Evolutionary conservation across 92 coral and sea anemone genomes (phyloP).

Genomic region (Porites divaricata): DNA sequence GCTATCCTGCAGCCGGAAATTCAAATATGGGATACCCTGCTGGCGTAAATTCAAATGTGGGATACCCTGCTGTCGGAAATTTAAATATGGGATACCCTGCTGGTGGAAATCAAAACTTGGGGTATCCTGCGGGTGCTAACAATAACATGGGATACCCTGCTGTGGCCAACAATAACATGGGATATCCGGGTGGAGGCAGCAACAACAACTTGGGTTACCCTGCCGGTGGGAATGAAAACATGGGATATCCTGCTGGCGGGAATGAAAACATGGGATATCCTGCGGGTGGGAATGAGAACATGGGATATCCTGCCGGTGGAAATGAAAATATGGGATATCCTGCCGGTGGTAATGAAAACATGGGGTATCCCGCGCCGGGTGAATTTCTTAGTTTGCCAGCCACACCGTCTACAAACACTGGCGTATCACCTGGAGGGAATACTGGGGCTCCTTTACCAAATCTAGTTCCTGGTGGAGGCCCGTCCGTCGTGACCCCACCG

Average conservation of each 20-base stretch:
- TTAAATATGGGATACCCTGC: slow-evolving; percentile 11
- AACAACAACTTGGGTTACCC: slow-evolving; percentile 1
- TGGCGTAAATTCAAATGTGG: not conserved
- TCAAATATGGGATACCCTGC: slow-evolving; percentile 12
- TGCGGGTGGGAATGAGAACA: not conserved
- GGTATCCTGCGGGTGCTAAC: slow-evolving; percentile 5
- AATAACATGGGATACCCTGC: not conserved
- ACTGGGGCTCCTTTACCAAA: not conserved
- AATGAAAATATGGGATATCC: slow-evolving; percentile 7
- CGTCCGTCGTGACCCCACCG: not conserved
- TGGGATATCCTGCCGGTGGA: slow-evolving; percentile 27
- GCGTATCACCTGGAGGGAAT: not conserved
- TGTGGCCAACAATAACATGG: not conserved
- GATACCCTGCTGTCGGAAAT: slow-evolving; percentile 7
- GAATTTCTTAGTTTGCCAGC: slow-evolving; percentile 28
- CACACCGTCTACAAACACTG: slow-evolving; percentile 6
- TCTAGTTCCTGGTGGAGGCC: not conserved
- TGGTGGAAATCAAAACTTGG: slow-evolving; percentile 7
- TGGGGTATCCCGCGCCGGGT: slow-evolving; percentile 7
- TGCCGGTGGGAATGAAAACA: not conserved
- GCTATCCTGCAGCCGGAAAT: not conserved
- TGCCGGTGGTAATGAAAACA: slow-evolving; percentile 4
- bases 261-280: not conserved
- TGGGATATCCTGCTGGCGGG: slow-evolving; percentile 20
- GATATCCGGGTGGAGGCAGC: slow-evolving; percentile 1